phyloP scores from a whole-genome alignment of 2,113 vertebrate genomes.

The Perognathus longimembris region DNA sequence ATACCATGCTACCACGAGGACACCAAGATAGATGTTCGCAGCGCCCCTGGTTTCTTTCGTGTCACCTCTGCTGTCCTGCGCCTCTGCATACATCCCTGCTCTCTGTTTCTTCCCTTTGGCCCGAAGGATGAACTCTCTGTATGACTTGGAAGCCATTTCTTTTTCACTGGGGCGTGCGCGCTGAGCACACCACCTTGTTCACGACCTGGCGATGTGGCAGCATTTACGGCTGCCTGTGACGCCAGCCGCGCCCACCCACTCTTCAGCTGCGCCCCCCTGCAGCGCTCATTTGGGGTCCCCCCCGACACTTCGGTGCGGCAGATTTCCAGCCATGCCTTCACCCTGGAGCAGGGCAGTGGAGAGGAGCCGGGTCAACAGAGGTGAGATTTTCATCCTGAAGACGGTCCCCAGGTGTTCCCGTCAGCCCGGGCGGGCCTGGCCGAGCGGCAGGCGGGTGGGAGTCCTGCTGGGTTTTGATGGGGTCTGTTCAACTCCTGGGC shows the following conservation, averaged over 20 bases:
- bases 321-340: neutral
- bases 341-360: neutral
- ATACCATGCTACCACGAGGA: no score
- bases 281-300: accelerated
- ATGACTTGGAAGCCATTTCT: neutral
- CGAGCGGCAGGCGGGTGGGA: accelerated
- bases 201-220: accelerated
- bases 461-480: neutral
- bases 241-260: accelerated
- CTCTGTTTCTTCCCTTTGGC: neutral
- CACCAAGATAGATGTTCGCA: no score
- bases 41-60: no score
- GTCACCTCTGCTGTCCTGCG: no score
- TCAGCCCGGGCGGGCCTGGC: neutral
- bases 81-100: neutral
- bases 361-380: accelerated
- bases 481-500: accelerated
- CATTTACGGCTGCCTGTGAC: neutral
- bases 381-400: neutral
- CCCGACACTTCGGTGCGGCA: neutral
- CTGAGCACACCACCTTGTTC: neutral
- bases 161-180: neutral
- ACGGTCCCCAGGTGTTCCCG: neutral
- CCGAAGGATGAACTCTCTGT: neutral
- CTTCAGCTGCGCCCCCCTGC: accelerated